Conservation (phyloP, 2,113 vertebrate species). For the Semnornis frantzii region DNA sequence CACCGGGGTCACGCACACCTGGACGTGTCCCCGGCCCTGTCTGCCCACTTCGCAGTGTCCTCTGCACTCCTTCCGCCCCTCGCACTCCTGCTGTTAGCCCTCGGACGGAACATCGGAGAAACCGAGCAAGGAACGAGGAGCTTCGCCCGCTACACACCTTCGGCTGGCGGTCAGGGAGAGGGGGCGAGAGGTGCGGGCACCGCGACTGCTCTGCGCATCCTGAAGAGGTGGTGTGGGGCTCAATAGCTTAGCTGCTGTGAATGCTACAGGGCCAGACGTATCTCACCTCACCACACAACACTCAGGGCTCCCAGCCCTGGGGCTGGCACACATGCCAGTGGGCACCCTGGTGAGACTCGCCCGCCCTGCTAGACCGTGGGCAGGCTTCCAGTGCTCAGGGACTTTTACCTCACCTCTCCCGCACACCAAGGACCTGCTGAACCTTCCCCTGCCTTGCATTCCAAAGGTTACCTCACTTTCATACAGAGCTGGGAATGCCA, state of each 20-base stretch:
- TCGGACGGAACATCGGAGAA: not conserved
- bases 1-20: not conserved
- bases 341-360: not conserved
- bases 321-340: accelerated
- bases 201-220: not conserved
- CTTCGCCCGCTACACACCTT: not conserved
- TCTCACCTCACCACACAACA: not conserved
- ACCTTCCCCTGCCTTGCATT: not conserved
- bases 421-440: not conserved
- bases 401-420: not conserved
- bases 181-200: not conserved
- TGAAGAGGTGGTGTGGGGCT: not conserved
- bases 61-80: accelerated
- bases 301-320: accelerated
- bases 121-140: not conserved
- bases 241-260: not conserved
- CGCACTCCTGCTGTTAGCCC: not conserved
- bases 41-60: too few species aligned
- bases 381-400: not conserved
- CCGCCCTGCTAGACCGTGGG: accelerated
- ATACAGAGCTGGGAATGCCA: too few species aligned
- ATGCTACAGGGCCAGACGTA: not conserved
- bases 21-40: accelerated
- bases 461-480: not conserved
- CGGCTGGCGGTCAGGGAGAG: not conserved